These are phyloP conservation scores for Panthera uncia DNA, from an alignment of 2,113 vertebrate species.

Conservation along the genomic window DNA sequence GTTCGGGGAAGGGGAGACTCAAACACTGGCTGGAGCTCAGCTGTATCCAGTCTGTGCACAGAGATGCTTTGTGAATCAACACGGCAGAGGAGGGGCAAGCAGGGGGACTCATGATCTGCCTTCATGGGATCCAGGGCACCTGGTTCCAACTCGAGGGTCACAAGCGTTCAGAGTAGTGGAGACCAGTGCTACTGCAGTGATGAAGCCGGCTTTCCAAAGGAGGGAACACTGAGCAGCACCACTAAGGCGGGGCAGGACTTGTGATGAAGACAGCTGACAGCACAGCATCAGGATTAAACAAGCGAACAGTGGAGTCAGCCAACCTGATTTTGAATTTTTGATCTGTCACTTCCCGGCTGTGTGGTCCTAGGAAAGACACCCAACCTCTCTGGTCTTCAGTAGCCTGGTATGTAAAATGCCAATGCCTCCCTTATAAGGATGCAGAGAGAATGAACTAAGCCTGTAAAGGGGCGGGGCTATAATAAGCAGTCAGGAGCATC, in stretches of 20 bases:
- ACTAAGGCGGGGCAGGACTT: background rate
- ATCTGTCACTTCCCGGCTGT: background rate
- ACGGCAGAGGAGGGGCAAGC: background rate
- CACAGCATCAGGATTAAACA: background rate
- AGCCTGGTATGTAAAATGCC: background rate
- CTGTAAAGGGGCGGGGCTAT: background rate
- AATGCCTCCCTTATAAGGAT: background rate
- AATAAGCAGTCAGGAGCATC: background rate
- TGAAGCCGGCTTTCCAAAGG: background rate
- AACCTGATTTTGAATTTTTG: background rate
- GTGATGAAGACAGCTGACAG: background rate
- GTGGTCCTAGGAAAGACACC: background rate
- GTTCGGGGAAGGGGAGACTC: background rate
- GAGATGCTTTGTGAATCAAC: background rate
- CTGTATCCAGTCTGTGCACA: no score
- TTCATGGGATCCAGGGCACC: background rate
- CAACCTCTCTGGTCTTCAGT: background rate
- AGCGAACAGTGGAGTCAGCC: background rate
- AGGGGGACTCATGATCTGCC: background rate
- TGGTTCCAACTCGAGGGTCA: background rate
- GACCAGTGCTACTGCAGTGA: rapidly evolving
- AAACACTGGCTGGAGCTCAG: background rate
- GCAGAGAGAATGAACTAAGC: background rate
- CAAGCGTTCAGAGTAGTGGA: background rate
- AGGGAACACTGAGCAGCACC: background rate